These are phyloP conservation scores for Rosalia funebris DNA, from an alignment of 2,888 invertebrate genomes.

Conservation along the genomic window DNA sequence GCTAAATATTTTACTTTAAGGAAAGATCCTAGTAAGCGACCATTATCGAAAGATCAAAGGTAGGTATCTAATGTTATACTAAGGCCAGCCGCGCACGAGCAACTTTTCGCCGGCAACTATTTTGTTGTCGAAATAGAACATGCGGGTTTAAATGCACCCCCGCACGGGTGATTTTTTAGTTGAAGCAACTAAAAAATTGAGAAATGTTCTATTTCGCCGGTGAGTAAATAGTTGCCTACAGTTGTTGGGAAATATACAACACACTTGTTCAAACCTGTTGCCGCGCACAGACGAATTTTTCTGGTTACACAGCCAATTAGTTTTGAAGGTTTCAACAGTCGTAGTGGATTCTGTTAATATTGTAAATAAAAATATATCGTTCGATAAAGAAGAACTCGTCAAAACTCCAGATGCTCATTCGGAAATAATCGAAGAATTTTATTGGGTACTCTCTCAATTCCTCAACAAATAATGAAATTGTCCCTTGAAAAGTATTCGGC, in stretches of 20 bases:
- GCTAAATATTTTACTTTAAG: conserved; percentile 79
- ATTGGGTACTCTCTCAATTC: no score
- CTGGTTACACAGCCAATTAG: neutral
- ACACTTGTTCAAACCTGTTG: neutral
- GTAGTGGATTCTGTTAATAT: neutral
- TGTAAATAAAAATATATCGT: neutral
- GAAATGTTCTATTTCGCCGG: neutral
- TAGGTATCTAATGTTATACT: conserved; percentile 53
- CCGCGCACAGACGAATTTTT: no score
- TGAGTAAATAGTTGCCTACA: neutral
- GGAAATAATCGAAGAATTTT: no score
- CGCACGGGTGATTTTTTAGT: neutral
- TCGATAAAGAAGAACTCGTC: neutral
- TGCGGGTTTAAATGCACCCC: neutral
- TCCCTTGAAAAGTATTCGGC: no score
- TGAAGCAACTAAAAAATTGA: neutral
- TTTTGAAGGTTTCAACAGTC: neutral
- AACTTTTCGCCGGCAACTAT: neutral
- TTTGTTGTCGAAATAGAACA: neutral
- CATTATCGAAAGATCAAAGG: conserved; percentile 82
- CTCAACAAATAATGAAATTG: no score
- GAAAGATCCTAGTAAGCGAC: conserved; percentile 59
- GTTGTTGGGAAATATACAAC: neutral
- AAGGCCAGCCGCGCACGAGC: neutral
- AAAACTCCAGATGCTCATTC: no score